Evolutionary conservation across 2,888 invertebrate species (phyloP).

Genomic region (Unio delphinus): DNA sequence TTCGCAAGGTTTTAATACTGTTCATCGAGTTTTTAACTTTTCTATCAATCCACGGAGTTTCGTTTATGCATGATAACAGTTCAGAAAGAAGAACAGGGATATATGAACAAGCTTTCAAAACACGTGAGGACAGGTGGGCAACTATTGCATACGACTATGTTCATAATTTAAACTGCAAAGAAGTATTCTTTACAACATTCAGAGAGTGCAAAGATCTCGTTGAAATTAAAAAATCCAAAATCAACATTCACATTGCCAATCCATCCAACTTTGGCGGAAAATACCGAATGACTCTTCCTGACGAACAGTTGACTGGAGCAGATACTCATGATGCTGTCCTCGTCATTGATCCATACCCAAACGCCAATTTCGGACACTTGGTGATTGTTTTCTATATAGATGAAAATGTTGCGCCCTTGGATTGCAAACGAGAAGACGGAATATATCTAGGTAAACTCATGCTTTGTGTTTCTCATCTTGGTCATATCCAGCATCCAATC

Average conservation of each 20-base stretch:
- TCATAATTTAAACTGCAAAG: slow-evolving; percentile 54
- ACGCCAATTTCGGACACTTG: slow-evolving; percentile 74
- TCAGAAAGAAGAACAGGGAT: slow-evolving; percentile 30
- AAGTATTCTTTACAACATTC: slow-evolving; percentile 64
- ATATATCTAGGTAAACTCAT: slow-evolving; percentile 70
- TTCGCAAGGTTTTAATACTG: no score
- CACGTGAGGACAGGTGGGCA: slow-evolving; percentile 60
- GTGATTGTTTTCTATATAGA: slow-evolving; percentile 73
- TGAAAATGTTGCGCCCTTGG: slow-evolving; percentile 47
- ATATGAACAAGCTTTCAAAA: slow-evolving; percentile 29
- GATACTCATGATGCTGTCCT: slow-evolving; percentile 71
- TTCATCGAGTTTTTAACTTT: no score
- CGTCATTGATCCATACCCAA: slow-evolving; percentile 73
- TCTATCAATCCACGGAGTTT: no score
- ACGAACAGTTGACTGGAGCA: slow-evolving; percentile 64
- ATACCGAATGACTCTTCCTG: slow-evolving; percentile 66
- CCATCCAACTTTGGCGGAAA: slow-evolving; percentile 52
- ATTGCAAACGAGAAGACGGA: slow-evolving; percentile 68
- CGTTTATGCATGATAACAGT: slow-evolving; percentile 27
- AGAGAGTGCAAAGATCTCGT: slow-evolving; percentile 61
- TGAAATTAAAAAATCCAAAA: slow-evolving; percentile 40
- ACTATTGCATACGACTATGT: slow-evolving; percentile 61
- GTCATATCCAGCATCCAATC: no score
- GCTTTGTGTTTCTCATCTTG: background rate
- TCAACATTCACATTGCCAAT: slow-evolving; percentile 64